Evolutionary conservation across 2,113 vertebrate genomes (phyloP).

Genomic region (Heterochromis multidens): DNA sequence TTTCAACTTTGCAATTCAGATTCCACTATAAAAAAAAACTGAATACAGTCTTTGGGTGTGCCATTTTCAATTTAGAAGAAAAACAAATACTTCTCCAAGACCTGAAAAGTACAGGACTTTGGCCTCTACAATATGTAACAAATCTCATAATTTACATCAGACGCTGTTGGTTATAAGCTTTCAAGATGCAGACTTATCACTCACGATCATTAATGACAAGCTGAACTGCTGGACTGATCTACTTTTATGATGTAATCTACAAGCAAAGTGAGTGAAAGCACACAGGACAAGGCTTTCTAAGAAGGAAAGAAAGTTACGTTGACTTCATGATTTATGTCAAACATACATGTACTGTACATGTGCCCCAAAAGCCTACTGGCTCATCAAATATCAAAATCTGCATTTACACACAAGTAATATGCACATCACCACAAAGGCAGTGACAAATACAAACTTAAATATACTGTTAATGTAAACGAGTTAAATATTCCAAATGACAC

Average conservation of each 20-base stretch:
- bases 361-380: slow-evolving; percentile 30
- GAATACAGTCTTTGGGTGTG: neutral
- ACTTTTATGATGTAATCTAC: neutral
- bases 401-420: slow-evolving; percentile 34
- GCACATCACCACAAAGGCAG: slow-evolving; percentile 38
- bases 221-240: neutral
- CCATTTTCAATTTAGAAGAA: neutral
- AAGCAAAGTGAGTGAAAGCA: neutral
- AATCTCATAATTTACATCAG: neutral
- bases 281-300: neutral
- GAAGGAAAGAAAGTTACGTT: neutral
- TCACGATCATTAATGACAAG: neutral
- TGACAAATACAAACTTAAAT: slow-evolving; percentile 40
- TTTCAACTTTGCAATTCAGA: neutral
- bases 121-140: neutral
- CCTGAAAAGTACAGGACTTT: neutral
- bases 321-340: slow-evolving; percentile 18
- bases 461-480: slow-evolving; percentile 35
- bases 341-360: slow-evolving; percentile 26
- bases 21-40: neutral
- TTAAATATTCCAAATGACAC: slow-evolving; percentile 52
- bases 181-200: neutral
- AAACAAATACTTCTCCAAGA: neutral
- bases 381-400: slow-evolving; percentile 47
- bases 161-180: neutral